Base-by-base conservation (phyloP, 1,140 invertebrate genomes). In the Ectropis grisescens region DNA sequence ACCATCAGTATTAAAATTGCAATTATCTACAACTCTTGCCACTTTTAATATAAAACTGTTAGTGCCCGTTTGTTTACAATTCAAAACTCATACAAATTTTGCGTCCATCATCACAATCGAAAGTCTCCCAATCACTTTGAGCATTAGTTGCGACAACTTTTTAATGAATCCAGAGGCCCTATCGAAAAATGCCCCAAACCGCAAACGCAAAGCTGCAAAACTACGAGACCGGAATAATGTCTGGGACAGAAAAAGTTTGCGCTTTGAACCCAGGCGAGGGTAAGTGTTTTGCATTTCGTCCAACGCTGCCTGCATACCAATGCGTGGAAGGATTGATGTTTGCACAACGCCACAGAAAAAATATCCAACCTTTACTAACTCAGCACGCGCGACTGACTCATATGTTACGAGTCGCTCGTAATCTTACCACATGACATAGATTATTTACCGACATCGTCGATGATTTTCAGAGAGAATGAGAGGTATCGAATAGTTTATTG, bases 161-260 rank as follows among this genome's bases (percentile, higher is more conserved):
- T 68, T 68, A 72, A 72, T 70, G 65, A 66, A 72, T 66, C 52
- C 42, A 30, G 44, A 50, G 47, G 4, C 54, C 56, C 47, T 47
- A 62, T 57, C 67, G 58, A 70, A 70, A 75, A 72, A 72, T 69
- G 55, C 53, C 55, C 46, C 48, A 62, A 66, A 59, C 60, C 68
- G 70, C 60, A 64, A 71, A 76, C 52, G 62, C 58, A 69, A 65
- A 67, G 62, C 65, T 57, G 41, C 40, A 62, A 41, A 67, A 61
- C 60, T 72, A 76, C 71, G 71, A 68, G 71, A 76, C 66, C 54
- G 59, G 71, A 72, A 76, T 76, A 76, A 70, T 66, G 57, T 65
- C 56, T 61, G 65, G 61, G 59, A 71, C 62, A 66, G 62, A 76
- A 75, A 75, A 76, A 71, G 65, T 72, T 60, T 60, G 68, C 58